Evolutionary conservation across 2,113 vertebrate species (phyloP).

Genomic region (Promerops cafer): DNA sequence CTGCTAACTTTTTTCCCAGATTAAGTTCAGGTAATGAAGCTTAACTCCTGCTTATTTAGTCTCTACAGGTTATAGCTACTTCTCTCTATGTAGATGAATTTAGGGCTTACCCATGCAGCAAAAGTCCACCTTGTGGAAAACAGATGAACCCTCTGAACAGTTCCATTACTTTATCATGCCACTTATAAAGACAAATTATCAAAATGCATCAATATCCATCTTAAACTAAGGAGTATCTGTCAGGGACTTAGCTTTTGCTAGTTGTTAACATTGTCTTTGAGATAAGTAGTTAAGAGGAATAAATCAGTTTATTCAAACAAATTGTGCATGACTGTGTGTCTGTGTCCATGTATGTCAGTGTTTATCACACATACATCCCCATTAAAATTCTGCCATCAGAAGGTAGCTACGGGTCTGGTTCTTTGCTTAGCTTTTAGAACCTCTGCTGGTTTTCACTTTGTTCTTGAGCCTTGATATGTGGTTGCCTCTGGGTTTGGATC

Average conservation of each 20-base stretch:
- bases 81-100: background rate
- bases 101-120: background rate
- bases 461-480: background rate
- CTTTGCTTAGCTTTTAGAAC: background rate
- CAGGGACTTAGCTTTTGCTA: background rate
- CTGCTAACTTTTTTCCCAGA: background rate
- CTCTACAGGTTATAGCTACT: background rate
- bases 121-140: background rate
- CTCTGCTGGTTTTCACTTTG: background rate
- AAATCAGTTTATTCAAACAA: background rate
- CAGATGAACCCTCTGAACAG: background rate
- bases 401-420: background rate
- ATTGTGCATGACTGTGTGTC: background rate
- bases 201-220: background rate
- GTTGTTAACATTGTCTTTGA: background rate
- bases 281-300: background rate
- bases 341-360: background rate
- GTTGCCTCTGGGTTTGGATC: background rate
- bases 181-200: background rate
- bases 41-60: background rate
- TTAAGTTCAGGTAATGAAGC: background rate
- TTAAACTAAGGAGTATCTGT: background rate
- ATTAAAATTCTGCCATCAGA: background rate
- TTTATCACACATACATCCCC: background rate
- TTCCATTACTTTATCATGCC: background rate